These are phyloP conservation scores for Gallinago stenura DNA, from an alignment of 2,797 vertebrate species.

Conservation along the genomic window DNA sequence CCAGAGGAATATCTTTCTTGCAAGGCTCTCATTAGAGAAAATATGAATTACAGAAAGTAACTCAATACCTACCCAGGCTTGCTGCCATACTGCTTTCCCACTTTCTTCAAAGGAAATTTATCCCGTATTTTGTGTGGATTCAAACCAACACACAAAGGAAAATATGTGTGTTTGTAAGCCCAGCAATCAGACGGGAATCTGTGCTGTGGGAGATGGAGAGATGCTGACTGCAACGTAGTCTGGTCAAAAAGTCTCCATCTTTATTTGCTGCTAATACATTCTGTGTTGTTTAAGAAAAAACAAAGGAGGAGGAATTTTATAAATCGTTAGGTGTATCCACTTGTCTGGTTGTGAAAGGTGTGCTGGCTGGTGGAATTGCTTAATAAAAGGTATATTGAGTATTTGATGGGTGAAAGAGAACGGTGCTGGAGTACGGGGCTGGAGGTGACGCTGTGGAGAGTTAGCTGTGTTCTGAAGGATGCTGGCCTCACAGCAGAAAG, in stretches of 20 bases:
- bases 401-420: not conserved
- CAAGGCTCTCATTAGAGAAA: slow-evolving; percentile 50
- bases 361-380: not conserved
- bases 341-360: not conserved
- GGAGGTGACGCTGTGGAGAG: not conserved
- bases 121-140: slow-evolving; percentile 44
- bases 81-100: slow-evolving; percentile 43
- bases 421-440: not conserved
- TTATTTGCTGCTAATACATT: not conserved
- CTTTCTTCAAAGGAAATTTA: slow-evolving; percentile 57
- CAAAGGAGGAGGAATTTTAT: not conserved
- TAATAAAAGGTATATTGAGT: not conserved
- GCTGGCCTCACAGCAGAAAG: not conserved
- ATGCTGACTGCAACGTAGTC: not conserved
- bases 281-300: not conserved
- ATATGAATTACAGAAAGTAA: slow-evolving; percentile 46
- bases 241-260: not conserved
- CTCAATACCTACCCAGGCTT: not conserved
- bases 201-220: not conserved
- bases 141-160: slow-evolving; percentile 42
- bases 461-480: not conserved
- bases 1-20: slow-evolving; percentile 7
- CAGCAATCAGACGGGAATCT: not conserved
- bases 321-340: not conserved
- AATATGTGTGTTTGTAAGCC: not conserved